Percentiles rank a stretch among this genome's conserved stretches.
Evolutionary conservation across 2,888 invertebrate species (phyloP).

Genomic region (Acleris emargana): DNA sequence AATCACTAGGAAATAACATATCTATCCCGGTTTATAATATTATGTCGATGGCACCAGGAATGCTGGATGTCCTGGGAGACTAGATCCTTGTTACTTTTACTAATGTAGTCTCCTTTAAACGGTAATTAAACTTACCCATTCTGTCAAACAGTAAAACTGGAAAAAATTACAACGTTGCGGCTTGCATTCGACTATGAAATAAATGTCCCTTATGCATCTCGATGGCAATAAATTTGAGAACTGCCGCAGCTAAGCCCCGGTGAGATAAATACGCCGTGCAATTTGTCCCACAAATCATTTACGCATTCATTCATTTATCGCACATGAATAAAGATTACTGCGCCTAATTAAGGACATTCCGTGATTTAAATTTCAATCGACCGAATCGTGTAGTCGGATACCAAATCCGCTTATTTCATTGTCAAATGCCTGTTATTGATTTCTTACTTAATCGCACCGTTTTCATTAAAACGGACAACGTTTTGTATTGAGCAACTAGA

Average conservation of each 20-base stretch:
- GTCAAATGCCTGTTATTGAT: slow-evolving; percentile 5
- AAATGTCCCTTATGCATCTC: no score
- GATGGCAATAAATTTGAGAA: neutral
- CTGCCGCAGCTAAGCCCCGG: slow-evolving; percentile 3
- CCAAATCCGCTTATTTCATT: slow-evolving; percentile 23
- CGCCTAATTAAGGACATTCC: slow-evolving; percentile 27
- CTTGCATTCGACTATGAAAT: no score
- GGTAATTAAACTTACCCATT: no score
- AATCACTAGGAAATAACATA: no score
- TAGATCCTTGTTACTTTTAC: no score
- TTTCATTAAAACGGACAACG: neutral
- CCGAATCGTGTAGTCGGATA: slow-evolving; percentile 15
- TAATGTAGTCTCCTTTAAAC: no score
- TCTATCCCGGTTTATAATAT: no score
- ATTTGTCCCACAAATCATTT: slow-evolving; percentile 36
- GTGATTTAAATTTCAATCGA: slow-evolving; percentile 27
- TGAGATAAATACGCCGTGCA: slow-evolving; percentile 10
- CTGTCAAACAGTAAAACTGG: no score
- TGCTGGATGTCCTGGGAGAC: no score
- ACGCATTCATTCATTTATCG: slow-evolving; percentile 24
- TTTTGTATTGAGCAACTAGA: slow-evolving; percentile 1
- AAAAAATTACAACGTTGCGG: no score
- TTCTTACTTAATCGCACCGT: slow-evolving; percentile 2
- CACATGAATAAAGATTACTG: slow-evolving; percentile 33
- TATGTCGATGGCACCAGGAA: no score